Evolutionary conservation across 1,140 invertebrate genomes (phyloP).

Genomic region (Drosophila sturtevanti): DNA sequence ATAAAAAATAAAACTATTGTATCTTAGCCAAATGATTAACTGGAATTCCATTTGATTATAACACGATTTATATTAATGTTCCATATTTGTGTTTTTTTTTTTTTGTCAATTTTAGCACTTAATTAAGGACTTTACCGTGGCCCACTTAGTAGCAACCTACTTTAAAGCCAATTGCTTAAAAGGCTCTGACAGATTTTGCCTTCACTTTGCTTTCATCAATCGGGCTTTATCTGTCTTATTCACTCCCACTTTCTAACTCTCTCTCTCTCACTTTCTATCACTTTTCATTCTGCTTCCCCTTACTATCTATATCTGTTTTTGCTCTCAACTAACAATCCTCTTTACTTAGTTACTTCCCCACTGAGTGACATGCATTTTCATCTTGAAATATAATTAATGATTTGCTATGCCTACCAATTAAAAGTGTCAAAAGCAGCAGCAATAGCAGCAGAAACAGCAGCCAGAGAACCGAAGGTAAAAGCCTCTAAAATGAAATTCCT

Average conservation of each 20-base stretch:
- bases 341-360: constrained; percentile 14
- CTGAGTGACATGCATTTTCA: constrained; percentile 64
- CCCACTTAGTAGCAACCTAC: background rate
- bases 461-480: background rate
- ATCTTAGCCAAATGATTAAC: too few relatives aligned
- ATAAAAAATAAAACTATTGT: too few relatives aligned
- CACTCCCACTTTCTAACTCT: background rate
- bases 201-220: background rate
- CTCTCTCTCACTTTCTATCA: background rate
- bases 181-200: background rate
- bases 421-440: constrained; percentile 67
- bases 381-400: constrained; percentile 74
- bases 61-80: too few relatives aligned
- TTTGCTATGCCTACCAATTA: constrained; percentile 73
- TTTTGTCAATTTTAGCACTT: background rate
- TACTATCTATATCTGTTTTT: background rate
- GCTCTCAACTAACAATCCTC: constrained; percentile 6
- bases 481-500: constrained; percentile 42
- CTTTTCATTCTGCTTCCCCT: background rate
- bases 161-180: constrained; percentile 1
- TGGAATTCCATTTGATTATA: too few relatives aligned
- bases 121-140: background rate
- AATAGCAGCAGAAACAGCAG: constrained; percentile 9
- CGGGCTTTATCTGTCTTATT: background rate
- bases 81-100: too few relatives aligned